Percentiles rank a stretch among this genome's conserved stretches.
phyloP scores from a whole-genome alignment of 2,113 vertebrate species.

The Neogobius melanostomus region DNA sequence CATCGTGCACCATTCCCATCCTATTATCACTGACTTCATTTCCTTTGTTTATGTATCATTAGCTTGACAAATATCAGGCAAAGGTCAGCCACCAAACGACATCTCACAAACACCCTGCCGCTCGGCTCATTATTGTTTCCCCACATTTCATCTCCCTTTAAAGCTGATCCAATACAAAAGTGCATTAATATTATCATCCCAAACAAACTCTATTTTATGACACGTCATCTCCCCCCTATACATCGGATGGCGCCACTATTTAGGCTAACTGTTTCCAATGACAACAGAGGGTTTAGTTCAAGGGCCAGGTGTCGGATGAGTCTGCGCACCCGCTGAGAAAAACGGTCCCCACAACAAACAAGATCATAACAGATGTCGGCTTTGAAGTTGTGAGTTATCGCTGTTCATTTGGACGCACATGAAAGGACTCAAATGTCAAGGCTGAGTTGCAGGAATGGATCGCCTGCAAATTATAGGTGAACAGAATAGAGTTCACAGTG shows the following conservation, averaged over 20 bases:
- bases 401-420: not conserved
- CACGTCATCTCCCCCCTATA: not conserved
- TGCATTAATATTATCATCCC: not conserved
- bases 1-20: no score
- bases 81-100: no score
- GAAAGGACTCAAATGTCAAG: not conserved
- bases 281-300: not conserved
- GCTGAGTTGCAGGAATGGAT: not conserved
- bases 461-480: not conserved
- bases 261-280: not conserved
- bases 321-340: not conserved
- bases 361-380: not conserved
- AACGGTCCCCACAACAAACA: not conserved
- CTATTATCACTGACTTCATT: no score
- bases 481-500: no score
- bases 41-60: no score
- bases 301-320: not conserved
- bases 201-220: not conserved
- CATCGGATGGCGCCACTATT: not conserved
- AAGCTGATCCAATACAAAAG: no score
- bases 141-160: no score
- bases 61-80: no score
- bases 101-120: no score
- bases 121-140: no score
- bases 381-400: not conserved